Percentiles rank a stretch among this genome's conserved stretches.
phyloP scores from a whole-genome alignment of 53 echinoderm and acorn worm genomes.

The Glandiceps talaboti region DNA sequence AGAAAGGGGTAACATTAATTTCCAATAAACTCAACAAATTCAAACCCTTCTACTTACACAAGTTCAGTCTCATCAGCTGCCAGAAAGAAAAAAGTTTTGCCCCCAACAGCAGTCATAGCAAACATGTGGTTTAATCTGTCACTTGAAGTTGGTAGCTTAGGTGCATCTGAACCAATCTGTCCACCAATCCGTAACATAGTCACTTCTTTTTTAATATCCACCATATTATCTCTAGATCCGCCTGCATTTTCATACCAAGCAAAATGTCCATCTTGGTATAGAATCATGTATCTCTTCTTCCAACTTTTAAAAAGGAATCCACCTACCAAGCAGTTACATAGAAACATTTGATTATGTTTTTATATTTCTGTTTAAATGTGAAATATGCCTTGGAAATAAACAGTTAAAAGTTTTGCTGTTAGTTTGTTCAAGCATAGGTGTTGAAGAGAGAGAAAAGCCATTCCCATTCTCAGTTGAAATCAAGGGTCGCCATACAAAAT shows the following conservation, averaged over 20 bases:
- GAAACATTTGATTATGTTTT: too few species aligned
- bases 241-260: conserved; percentile 27
- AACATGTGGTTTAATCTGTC: conserved; percentile 38
- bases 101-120: conserved; percentile 32
- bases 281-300: conserved; percentile 33
- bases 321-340: too few species aligned
- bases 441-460: too few species aligned
- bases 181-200: conserved; percentile 44
- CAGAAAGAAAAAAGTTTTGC: conserved; percentile 43
- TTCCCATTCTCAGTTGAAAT: too few species aligned
- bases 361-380: too few species aligned
- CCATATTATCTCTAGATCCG: conserved; percentile 16
- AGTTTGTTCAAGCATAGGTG: too few species aligned
- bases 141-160: conserved; percentile 20
- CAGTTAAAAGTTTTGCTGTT: too few species aligned
- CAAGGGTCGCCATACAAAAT: too few species aligned
- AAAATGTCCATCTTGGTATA: conserved; percentile 56
- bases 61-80: conserved; percentile 40
- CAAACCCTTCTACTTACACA: conserved; percentile 25
- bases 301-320: conserved; percentile 41
- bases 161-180: conserved; percentile 47
- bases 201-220: conserved; percentile 46
- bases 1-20: too few species aligned
- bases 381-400: too few species aligned
- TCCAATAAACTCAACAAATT: too few species aligned